Base-by-base conservation (phyloP, 2,113 vertebrate species). In the Hylia prasina region DNA sequence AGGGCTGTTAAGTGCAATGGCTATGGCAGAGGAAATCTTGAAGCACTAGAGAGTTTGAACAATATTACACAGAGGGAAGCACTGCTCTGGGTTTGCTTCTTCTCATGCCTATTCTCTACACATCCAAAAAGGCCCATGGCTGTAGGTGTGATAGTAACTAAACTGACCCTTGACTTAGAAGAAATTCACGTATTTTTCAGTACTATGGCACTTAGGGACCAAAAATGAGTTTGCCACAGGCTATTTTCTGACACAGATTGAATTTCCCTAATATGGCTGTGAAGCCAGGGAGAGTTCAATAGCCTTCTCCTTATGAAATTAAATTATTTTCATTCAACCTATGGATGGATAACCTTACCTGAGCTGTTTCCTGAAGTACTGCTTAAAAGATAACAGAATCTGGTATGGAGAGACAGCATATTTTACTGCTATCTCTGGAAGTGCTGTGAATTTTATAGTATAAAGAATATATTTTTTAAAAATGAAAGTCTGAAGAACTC, bases 181-280 rank as follows among this genome's bases (percentile, higher is more conserved):
- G 71, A 92, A 95, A 88, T 77, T 89, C 82, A 77, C 42, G 23
- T 84, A 90, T 82, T 91, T 96, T 93, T 90, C 87, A 94, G 47
- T 69, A 85, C 21, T 60, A 30, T 31, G 53, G 57, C 57, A 85
- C 58, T 87, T 54, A 50, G 78, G 27, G 89, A 95, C 75, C 57
- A 91, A 95, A 94, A 94, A 93, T 87, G 78, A 90, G 78, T 87
- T 93, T 89, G 82, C 87, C 60, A 63, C 54, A 93, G 71, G 93
- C 94, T 86, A 88, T 95, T 77, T 91, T 90, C 73, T 73, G 90
- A 58, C 54, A 89, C n/a, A 88, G 90, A 97, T 82, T 96, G 84
- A 80, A 94, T 95, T 96, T 96, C 87, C 85, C 87, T 96, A 96
- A 93, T 94, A 95, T 21, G 64, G 79, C 60, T 92, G 58, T 44